Evolutionary conservation across 1,140 invertebrate species (phyloP).

Genomic region (Drosophila arawakana): DNA sequence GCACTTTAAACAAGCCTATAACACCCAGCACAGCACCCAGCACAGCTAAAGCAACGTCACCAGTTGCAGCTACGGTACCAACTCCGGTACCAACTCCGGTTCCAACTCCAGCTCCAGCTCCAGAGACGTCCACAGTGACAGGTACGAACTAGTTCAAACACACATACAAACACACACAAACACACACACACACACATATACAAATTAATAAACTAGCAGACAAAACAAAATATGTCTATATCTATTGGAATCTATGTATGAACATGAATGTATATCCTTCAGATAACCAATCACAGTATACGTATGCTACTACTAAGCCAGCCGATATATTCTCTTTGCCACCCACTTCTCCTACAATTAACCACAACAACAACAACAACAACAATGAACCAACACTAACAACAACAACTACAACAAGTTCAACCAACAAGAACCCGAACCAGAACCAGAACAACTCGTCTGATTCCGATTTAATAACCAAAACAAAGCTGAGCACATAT

Average conservation of each 20-base stretch:
- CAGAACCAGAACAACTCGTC: constrained; percentile 22
- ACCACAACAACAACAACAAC: constrained; percentile 75
- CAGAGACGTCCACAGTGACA: constrained; percentile 63
- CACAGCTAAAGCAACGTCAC: constrained; percentile 26
- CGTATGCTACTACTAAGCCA: constrained; percentile 83
- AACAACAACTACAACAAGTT: constrained; percentile 38
- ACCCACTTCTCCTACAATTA: constrained; percentile 78
- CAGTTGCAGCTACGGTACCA: constrained; percentile 19
- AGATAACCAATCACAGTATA: constrained; percentile 82
- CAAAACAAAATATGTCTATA: constrained; percentile 39
- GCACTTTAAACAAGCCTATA: constrained; percentile 7
- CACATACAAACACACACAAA: background rate
- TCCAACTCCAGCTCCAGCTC: constrained; percentile 22
- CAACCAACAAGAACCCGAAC: constrained; percentile 47
- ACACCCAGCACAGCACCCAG: constrained; percentile 13
- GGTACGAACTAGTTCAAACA: constrained; percentile 74
- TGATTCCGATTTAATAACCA: constrained; percentile 40
- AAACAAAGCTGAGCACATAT: constrained; percentile 63
- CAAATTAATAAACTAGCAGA: constrained; percentile 28
- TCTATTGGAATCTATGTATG: constrained; percentile 67
- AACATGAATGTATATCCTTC: constrained; percentile 81
- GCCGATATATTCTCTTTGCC: constrained; percentile 82
- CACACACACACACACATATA: constrained; percentile 19
- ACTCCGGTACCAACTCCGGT: constrained; percentile 17
- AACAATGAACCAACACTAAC: constrained; percentile 68